Percentiles rank a stretch among this genome's conserved stretches.
phyloP scores from a whole-genome alignment of 1,140 invertebrate species.

The Platorchestia sp. region DNA sequence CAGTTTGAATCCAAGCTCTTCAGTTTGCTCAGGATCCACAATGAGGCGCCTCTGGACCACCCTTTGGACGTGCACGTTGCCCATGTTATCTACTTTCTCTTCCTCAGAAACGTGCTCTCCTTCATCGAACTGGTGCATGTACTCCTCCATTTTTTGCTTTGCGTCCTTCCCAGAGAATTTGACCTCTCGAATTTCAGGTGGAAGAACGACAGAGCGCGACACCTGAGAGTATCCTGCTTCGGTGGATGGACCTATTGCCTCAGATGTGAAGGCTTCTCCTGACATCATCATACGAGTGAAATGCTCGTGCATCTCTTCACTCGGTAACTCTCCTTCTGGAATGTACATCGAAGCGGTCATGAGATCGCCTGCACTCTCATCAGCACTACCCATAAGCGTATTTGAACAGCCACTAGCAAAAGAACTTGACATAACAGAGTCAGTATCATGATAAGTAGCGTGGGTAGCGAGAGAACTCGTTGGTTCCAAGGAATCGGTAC shows the following conservation, averaged over 20 bases:
- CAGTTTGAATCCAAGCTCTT: constrained; percentile 67
- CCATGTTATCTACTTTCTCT: constrained; percentile 72
- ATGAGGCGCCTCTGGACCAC: constrained; percentile 74
- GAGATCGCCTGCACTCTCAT: constrained; percentile 69
- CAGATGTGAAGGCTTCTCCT: constrained; percentile 58
- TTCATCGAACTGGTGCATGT: constrained; percentile 73
- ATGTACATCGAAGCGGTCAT: constrained; percentile 67
- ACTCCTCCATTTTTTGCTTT: constrained; percentile 73
- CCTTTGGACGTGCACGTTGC: constrained; percentile 74
- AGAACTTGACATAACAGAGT: constrained; percentile 85
- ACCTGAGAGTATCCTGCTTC: constrained; percentile 64
- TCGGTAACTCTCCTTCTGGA: constrained; percentile 62
- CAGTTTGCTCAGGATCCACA: constrained; percentile 68
- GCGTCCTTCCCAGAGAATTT: constrained; percentile 75
- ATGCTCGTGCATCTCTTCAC: constrained; percentile 55
- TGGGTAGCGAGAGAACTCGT: constrained; percentile 83
- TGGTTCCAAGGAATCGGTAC: constrained; percentile 71
- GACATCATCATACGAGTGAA: constrained; percentile 56
- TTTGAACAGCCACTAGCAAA: constrained; percentile 83
- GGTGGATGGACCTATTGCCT: constrained; percentile 48
- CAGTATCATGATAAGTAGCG: constrained; percentile 86
- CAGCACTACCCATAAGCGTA: constrained; percentile 81
- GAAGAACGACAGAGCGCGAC: constrained; percentile 72
- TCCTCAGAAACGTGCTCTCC: constrained; percentile 74
- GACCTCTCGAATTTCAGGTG: constrained; percentile 74